Conservation (phyloP, 2,113 vertebrate species). For the Ochotona curzoniae region DNA sequence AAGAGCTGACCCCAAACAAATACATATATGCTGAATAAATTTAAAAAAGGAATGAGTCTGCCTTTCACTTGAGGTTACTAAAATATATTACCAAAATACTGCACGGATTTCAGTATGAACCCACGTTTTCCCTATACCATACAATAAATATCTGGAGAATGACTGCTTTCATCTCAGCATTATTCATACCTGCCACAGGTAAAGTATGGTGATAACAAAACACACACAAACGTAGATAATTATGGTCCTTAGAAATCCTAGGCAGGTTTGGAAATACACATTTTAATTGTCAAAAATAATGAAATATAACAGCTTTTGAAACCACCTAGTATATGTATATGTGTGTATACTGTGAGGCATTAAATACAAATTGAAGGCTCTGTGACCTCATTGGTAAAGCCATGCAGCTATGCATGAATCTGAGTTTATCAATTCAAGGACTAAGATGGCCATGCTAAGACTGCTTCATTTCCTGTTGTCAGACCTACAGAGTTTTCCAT, state of each 20-base stretch:
- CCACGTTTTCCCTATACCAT: not conserved
- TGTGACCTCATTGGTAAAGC: conserved; percentile 28
- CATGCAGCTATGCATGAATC: not conserved
- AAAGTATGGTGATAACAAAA: not conserved
- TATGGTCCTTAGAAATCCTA: conserved; percentile 19
- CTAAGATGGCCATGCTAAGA: not conserved
- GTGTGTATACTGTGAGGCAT: not conserved
- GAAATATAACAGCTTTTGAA: conserved; percentile 43
- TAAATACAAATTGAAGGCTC: conserved; percentile 17
- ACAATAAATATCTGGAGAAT: not conserved
- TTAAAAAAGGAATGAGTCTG: not conserved
- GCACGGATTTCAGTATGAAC: conserved; percentile 3
- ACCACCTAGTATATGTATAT: conserved; percentile 7
- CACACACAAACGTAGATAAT: conserved; percentile 37
- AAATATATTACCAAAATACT: no score
- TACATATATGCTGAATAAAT: not conserved
- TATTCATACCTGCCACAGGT: not conserved
- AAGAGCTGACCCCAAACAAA: no score
- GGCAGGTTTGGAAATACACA: conserved; percentile 19
- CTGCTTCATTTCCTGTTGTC: not conserved
- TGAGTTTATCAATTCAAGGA: not conserved
- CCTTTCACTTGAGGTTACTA: conserved; percentile 24
- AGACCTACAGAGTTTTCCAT: not conserved
- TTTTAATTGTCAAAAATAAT: conserved; percentile 46
- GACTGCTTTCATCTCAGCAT: conserved; percentile 14